Base-by-base conservation (phyloP, 2,888 invertebrate genomes). In the Chloroclysta siterata region DNA sequence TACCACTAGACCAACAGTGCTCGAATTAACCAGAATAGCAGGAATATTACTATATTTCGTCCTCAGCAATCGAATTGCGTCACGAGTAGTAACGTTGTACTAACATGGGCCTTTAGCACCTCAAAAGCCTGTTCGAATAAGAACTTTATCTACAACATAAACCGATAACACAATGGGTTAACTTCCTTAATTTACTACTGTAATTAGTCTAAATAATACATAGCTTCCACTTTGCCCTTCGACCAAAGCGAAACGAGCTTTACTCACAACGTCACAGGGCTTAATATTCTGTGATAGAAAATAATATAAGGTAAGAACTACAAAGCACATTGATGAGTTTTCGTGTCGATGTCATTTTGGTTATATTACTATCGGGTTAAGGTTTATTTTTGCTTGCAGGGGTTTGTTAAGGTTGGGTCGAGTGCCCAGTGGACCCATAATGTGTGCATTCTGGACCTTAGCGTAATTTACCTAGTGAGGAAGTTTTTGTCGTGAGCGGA, bases 121-220 rank as follows among this genome's bases (percentile, higher is more conserved):
- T 51, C 14, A 33, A 22, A 52, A 33, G 44, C 52, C 60, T 48
- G 61, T 61, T 61, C 61, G 47, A 61, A 65, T 61, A 61, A 65
- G 61, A 65, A 65, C 71, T 73, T 65, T 66, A 63, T 69, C 74
- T 71, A 54, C 70, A 72, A 74, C 79, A 78, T 80, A 78, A 78
- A 76, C 71, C 69, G 69, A 71, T 71, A 71, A 63, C 69, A 70
- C 72, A 69, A 71, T 67, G 65, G 70, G 68, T 70, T 71, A 73
- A 76, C 71, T 77, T 76, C 71, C 70, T 73, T 79, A 79, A 79
- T 78, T 78, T 79, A 78, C 72, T 78, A 60, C 68, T 60, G 72
- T 80, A 77, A 79, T 78, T 78, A 77, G 69, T 72, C 71, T 71
- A 72, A 75, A 75, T 74, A 71, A 71, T 72, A 73, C 67, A 67